Base-by-base conservation (phyloP, 1,140 invertebrate species). In the Tachypleus tridentatus region DNA sequence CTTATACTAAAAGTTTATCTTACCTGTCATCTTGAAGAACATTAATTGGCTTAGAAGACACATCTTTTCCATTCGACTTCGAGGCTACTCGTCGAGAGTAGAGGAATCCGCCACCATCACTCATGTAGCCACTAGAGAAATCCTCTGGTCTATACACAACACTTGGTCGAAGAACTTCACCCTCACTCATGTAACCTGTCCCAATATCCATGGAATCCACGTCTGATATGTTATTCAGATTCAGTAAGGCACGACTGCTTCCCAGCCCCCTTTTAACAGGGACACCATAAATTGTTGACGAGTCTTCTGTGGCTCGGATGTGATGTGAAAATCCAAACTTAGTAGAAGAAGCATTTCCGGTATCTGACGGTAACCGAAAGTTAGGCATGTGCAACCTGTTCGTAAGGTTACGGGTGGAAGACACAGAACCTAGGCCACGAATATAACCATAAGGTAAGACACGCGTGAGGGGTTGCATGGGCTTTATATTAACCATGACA, bases 391-490 rank as follows among this genome's bases (percentile, higher is more conserved):
- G 29, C 29, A 29, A 29, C 29, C 29, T 29, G 29, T 29, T 29
- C 29, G 29, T 29, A 2, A 29, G 29, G 29, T 29, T 29, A 29
- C 2, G 29, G 29, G 29, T 29, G 29, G 29, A 29, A 29, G 29
- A 29, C 29, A 29, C 29, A 29, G 29, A 29, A 29, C 29, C 29
- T 6, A 76, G 67, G 60, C 74, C 74, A 49, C 75, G 71, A 51
- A 76, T 88, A 72, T 92, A 92, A 47, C 87, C 89, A 67, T 77
- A 78, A 49, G 76, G 74, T 0, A 75, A 75, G 52, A 74, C 71
- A 63, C 88, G 77, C 10, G 93, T 78, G 56, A 97, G 78, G 0
- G 92, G 91, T 68, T 89, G 84, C 92, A 97, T 95, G 0, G 93
- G 92, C 74, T 93, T 85, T n/a, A 93, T 86, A 71, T 86, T 87